Evolutionary conservation across 2,113 vertebrate genomes (phyloP).

Genomic region (Rhinolophus sinicus): DNA sequence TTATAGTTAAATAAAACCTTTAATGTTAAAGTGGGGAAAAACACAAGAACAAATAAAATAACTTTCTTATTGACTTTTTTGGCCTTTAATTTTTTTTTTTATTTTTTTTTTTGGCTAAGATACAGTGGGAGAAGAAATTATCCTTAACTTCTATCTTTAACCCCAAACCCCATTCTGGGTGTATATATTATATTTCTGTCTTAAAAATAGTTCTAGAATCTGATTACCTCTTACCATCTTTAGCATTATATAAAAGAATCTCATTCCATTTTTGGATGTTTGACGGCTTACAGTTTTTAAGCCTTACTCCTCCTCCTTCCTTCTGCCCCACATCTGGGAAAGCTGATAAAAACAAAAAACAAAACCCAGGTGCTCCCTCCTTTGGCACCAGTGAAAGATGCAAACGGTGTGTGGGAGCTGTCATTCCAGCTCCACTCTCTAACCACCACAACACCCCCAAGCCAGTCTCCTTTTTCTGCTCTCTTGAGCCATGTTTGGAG

Average conservation of each 20-base stretch:
- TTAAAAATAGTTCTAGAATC: neutral
- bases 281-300: neutral
- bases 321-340: neutral
- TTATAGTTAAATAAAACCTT: conserved; percentile 33
- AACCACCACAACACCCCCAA: neutral
- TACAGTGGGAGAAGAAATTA: neutral
- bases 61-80: neutral
- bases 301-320: no score
- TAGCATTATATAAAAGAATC: neutral
- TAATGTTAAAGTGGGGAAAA: neutral
- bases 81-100: neutral
- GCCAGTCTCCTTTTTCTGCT: neutral
- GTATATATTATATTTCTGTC: neutral
- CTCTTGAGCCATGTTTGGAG: neutral
- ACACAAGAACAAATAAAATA: neutral
- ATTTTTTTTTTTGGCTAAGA: conserved; percentile 17
- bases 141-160: neutral
- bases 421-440: neutral
- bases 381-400: neutral
- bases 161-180: neutral
- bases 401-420: neutral
- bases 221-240: neutral
- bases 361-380: neutral
- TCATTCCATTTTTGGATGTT: neutral
- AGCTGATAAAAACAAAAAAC: neutral